phyloP scores from a whole-genome alignment of 1,140 invertebrate genomes.

The Nebria ingens region DNA sequence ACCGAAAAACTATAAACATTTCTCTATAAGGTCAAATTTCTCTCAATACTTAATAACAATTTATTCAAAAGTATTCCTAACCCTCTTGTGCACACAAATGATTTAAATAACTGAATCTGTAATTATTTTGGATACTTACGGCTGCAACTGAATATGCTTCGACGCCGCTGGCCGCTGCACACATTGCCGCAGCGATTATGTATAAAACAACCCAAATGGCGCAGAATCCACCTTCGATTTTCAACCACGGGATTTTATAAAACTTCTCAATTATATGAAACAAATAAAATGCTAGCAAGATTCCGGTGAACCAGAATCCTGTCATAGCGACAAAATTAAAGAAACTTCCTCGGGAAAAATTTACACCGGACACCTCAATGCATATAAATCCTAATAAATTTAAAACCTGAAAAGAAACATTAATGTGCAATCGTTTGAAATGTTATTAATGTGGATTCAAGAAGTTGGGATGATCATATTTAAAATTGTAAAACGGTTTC shows the following conservation, averaged over 20 bases:
- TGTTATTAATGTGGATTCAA: background rate
- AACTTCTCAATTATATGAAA: conserved; percentile 80
- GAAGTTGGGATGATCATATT: no score
- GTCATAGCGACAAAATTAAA: conserved; percentile 75
- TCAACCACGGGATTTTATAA: conserved; percentile 76
- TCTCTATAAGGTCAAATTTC: background rate
- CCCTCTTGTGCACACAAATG: no score
- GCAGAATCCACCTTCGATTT: conserved; percentile 71
- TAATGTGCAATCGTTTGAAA: conserved; percentile 10
- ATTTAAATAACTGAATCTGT: background rate
- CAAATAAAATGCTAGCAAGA: conserved; percentile 68
- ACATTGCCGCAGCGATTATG: conserved; percentile 54
- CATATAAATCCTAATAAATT: conserved; percentile 77
- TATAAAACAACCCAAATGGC: conserved; percentile 59
- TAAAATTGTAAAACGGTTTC: no score
- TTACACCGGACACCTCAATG: conserved; percentile 47
- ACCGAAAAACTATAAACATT: conserved; percentile 62
- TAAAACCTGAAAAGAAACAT: conserved; percentile 49
- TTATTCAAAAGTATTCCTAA: conserved; percentile 1
- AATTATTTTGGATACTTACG: conserved; percentile 46
- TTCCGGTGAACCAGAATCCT: conserved; percentile 76
- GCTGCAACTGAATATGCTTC: conserved; percentile 51
- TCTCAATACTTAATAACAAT: background rate
- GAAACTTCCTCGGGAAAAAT: conserved; percentile 46
- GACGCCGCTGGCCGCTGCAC: conserved; percentile 44